These are phyloP conservation scores for Leptopterna dolabrata DNA, from an alignment of 2,888 invertebrate genomes.

Conservation along the genomic window DNA sequence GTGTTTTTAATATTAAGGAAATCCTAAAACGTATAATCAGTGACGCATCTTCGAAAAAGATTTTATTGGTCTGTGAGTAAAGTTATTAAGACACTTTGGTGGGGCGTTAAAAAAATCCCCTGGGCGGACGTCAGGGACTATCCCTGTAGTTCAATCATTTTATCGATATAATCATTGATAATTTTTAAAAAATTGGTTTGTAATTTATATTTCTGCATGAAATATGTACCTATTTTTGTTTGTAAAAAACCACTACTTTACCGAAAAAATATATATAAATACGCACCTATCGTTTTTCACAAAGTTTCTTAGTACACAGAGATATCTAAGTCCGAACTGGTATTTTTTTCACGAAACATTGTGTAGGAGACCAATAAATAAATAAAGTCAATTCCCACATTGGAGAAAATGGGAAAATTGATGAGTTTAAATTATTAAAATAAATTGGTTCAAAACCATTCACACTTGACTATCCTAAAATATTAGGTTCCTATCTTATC, in stretches of 20 bases:
- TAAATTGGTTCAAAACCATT: slow-evolving; percentile 19
- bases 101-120: background rate
- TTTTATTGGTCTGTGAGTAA: background rate
- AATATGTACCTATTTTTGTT: too few relatives aligned
- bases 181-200: too few relatives aligned
- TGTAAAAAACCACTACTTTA: background rate
- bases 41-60: background rate
- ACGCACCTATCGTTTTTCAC: background rate
- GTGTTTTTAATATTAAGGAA: slow-evolving; percentile 30
- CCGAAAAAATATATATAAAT: background rate
- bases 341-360: background rate
- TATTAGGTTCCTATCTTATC: background rate
- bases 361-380: background rate
- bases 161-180: background rate
- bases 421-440: background rate
- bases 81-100: slow-evolving; percentile 45
- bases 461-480: slow-evolving; percentile 6
- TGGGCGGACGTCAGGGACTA: slow-evolving; percentile 31
- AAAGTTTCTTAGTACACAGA: background rate
- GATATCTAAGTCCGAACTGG: background rate
- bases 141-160: background rate
- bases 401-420: background rate
- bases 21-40: slow-evolving; percentile 28
- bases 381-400: background rate
- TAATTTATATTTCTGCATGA: too few relatives aligned